A percentile compares a stretch with the other conserved stretches of the same genome.
These are phyloP conservation scores for Baryphthengus martii DNA, from an alignment of 2,113 vertebrate genomes.

Conservation along the genomic window DNA sequence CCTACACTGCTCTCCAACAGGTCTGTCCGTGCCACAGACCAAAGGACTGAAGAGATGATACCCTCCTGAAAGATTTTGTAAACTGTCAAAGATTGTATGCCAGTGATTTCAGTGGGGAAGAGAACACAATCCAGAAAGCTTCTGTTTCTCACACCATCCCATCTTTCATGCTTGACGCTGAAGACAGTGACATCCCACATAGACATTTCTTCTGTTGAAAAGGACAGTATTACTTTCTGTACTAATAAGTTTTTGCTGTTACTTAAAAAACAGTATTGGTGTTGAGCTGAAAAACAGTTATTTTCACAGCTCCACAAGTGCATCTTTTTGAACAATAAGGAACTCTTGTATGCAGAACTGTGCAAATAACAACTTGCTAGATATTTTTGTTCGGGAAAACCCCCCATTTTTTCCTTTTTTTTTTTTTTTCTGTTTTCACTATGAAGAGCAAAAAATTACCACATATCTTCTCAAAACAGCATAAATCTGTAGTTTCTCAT, in stretches of 20 bases:
- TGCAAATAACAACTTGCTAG: background rate
- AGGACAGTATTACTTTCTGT: background rate
- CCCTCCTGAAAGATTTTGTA: background rate
- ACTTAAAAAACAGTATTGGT: background rate
- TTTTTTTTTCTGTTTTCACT: background rate
- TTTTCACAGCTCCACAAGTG: background rate
- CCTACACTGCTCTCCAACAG: too few relatives aligned
- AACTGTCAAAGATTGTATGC: background rate
- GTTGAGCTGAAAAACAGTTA: background rate
- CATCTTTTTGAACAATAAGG: background rate
- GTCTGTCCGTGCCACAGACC: background rate
- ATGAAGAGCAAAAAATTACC: background rate
- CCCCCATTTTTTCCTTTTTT: rapidly evolving
- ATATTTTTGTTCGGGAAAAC: background rate
- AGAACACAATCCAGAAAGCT: background rate
- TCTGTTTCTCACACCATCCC: background rate
- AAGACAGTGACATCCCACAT: background rate
- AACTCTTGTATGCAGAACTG: background rate
- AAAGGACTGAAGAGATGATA: background rate
- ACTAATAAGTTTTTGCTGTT: background rate
- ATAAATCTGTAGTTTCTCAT: background rate
- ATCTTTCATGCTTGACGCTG: background rate
- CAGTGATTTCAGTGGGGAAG: background rate
- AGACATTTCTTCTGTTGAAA: background rate
- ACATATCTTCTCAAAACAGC: background rate